phyloP scores from a whole-genome alignment of 1,140 invertebrate genomes.

The Gonioctena quinquepunctata region DNA sequence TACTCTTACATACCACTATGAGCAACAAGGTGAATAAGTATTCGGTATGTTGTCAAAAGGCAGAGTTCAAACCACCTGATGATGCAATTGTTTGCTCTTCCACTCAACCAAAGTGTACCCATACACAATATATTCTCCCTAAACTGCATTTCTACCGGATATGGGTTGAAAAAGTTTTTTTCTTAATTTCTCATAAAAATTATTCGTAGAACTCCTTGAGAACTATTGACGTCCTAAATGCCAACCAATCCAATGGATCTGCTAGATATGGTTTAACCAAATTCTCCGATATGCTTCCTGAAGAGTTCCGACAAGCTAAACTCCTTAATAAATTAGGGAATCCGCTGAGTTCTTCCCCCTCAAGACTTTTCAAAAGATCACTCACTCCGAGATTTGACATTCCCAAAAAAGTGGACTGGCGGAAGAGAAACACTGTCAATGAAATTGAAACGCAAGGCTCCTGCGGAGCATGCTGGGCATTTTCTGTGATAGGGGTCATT shows the following conservation, averaged over 20 bases:
- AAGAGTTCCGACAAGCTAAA: conserved; percentile 67
- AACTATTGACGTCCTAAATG: conserved; percentile 66
- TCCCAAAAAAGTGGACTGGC: conserved; percentile 55
- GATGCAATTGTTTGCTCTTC: too few species aligned
- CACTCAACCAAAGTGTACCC: too few species aligned
- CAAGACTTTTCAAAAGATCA: background rate
- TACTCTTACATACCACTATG: too few species aligned
- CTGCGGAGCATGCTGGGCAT: conserved; percentile 89
- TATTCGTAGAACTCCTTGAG: conserved; percentile 34
- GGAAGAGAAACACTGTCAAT: conserved; percentile 70
- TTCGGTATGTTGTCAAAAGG: too few species aligned
- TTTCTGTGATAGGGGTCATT: conserved; percentile 75
- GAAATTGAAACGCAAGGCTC: conserved; percentile 72
- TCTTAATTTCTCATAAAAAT: too few species aligned
- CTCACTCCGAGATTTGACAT: conserved; percentile 25
- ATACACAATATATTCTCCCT: too few species aligned
- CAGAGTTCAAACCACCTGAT: too few species aligned
- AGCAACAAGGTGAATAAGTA: too few species aligned
- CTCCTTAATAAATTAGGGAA: conserved; percentile 46
- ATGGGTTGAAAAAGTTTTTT: background rate
- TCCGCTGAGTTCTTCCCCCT: background rate
- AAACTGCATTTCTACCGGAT: too few species aligned
- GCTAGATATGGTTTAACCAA: conserved; percentile 74
- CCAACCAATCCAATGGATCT: conserved; percentile 58
- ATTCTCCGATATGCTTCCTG: conserved; percentile 73